Evolutionary conservation across 2,113 vertebrate species (phyloP).

Genomic region (Potamarius usumacintae): DNA sequence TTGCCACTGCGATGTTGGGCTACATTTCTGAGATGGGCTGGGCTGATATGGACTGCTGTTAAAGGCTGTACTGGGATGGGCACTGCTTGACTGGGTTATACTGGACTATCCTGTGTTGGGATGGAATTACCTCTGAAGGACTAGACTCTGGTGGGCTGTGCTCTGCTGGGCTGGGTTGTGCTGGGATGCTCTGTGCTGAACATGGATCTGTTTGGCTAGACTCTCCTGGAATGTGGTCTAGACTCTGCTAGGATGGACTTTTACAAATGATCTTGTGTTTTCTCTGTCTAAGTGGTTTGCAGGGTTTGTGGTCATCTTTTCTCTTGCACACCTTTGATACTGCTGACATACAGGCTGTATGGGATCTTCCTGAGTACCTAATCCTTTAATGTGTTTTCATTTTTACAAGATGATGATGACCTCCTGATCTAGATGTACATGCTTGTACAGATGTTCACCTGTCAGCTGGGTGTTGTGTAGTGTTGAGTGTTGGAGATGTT

Average conservation of each 20-base stretch:
- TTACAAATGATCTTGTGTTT: background rate
- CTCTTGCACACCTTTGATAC: background rate
- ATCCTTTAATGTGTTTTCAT: background rate
- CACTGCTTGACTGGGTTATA: background rate
- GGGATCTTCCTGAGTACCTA: background rate
- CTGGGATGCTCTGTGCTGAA: background rate
- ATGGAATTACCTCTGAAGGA: background rate
- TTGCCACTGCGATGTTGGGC: too few species aligned
- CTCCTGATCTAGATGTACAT: background rate
- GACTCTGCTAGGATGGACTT: background rate
- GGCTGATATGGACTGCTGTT: background rate
- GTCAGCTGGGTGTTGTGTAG: background rate
- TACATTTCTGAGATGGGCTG: background rate
- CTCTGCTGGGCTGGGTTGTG: background rate
- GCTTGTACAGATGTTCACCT: background rate
- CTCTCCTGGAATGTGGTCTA: background rate
- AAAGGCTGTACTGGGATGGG: background rate
- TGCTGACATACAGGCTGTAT: background rate
- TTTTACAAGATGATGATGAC: background rate
- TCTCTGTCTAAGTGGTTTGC: background rate
- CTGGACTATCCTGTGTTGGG: background rate
- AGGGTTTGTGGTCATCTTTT: slow-evolving; percentile 12
- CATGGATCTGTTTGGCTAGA: background rate
- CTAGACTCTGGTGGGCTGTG: too few species aligned
- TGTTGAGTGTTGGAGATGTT: background rate